Evolutionary conservation across 2,113 vertebrate genomes (phyloP).

Genomic region (Malaclemys terrapin): DNA sequence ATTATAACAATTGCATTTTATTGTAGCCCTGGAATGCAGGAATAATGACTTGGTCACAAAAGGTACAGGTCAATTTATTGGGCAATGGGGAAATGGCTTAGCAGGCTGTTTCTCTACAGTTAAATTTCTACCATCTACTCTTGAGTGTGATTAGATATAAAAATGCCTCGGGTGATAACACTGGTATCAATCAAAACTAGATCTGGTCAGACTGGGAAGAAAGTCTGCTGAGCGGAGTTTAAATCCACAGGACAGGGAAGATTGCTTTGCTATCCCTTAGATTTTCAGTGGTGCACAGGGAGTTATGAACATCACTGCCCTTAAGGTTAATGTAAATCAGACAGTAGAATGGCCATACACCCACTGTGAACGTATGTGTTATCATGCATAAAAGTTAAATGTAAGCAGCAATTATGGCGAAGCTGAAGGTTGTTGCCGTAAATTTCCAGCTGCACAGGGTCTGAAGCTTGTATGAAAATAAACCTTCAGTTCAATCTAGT

Average conservation of each 20-base stretch:
- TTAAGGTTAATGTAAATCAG: accelerated
- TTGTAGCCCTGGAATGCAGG: background rate
- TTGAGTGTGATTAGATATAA: background rate
- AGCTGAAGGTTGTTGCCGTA: background rate
- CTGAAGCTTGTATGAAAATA: background rate
- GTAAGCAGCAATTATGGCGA: background rate
- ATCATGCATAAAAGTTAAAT: background rate
- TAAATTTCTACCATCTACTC: background rate
- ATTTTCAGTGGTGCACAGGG: background rate
- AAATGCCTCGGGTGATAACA: accelerated
- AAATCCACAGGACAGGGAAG: background rate
- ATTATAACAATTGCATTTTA: background rate
- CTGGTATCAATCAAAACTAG: accelerated
- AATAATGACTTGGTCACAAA: no score
- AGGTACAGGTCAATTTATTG: accelerated
- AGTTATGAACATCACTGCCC: accelerated
- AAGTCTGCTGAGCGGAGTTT: background rate
- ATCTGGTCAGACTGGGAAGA: background rate
- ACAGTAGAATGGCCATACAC: accelerated
- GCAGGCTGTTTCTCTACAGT: background rate
- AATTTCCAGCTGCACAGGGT: background rate
- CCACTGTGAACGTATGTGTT: background rate
- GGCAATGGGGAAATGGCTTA: no score
- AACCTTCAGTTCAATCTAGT: background rate
- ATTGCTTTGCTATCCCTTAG: background rate